Conservation (phyloP, 2,888 invertebrate genomes). For the Cryptophagus acutangulus region DNA sequence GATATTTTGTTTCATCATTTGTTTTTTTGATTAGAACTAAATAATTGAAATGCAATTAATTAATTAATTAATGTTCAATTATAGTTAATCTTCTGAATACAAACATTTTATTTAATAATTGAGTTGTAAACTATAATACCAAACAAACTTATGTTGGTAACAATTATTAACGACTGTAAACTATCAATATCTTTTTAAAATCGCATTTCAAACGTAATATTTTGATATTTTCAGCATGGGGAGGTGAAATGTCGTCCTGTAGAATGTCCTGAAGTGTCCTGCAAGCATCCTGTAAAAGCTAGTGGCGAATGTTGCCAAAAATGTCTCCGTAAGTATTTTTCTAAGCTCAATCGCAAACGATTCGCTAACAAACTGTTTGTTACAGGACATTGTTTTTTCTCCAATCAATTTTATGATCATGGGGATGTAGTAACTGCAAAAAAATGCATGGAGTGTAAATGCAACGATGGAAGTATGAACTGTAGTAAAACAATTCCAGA, state of each 20-base stretch:
- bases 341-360: neutral
- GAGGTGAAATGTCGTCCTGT: slow-evolving; percentile 78
- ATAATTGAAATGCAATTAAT: no score
- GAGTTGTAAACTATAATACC: no score
- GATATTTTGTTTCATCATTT: no score
- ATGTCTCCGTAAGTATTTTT: slow-evolving; percentile 70
- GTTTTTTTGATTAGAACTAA: no score
- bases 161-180: no score
- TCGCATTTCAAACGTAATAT: no score
- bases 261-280: slow-evolving; percentile 70
- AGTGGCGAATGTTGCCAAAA: slow-evolving; percentile 80
- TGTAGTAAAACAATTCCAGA: slow-evolving; percentile 70
- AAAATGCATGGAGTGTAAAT: slow-evolving; percentile 78
- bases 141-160: no score
- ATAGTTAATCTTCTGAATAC: no score
- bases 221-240: slow-evolving; percentile 62
- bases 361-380: neutral
- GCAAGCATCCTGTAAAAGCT: slow-evolving; percentile 74
- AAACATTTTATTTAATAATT: no score
- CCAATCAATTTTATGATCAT: slow-evolving; percentile 62
- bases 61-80: no score
- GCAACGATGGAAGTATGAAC: slow-evolving; percentile 76
- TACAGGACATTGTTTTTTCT: slow-evolving; percentile 42
- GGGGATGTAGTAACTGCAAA: slow-evolving; percentile 69
- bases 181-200: no score